These are phyloP conservation scores for Brachypalpus laphriformis DNA, from an alignment of 2,888 invertebrate species.

Conservation along the genomic window DNA sequence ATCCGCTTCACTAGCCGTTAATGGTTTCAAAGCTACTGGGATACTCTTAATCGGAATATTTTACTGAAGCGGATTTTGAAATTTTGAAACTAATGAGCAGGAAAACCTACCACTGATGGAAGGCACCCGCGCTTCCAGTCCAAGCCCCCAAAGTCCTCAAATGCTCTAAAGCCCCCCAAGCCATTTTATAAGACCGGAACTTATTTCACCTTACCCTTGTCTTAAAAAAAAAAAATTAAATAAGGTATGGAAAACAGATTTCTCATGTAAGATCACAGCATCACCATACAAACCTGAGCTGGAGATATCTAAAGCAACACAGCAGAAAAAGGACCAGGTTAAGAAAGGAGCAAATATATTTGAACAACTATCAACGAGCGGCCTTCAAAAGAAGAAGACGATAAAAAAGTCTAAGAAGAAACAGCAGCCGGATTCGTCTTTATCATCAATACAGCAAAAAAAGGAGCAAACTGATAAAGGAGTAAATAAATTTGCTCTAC, in stretches of 20 bases:
- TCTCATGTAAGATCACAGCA: too few species aligned
- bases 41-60: conserved; percentile 24
- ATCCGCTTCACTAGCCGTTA: conserved; percentile 25
- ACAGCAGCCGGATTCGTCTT: too few species aligned
- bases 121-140: conserved; percentile 6
- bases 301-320: conserved; percentile 18
- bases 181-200: too few species aligned
- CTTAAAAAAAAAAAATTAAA: conserved; percentile 20
- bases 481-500: not conserved
- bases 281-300: conserved; percentile 8
- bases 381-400: too few species aligned
- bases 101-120: conserved; percentile 4
- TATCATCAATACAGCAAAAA: conserved; percentile 15
- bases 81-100: conserved; percentile 14
- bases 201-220: conserved; percentile 13
- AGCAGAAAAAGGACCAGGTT: too few species aligned
- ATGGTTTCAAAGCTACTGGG: conserved; percentile 30
- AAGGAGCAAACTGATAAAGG: not conserved
- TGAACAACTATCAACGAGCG: too few species aligned
- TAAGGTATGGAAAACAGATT: conserved; percentile 11
- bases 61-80: conserved; percentile 13
- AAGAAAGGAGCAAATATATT: too few species aligned
- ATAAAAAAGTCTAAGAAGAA: too few species aligned
- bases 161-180: not conserved
- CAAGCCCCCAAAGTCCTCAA: conserved; percentile 14